phyloP scores from a whole-genome alignment of 1,140 invertebrate species.

The Bombyx mandarina region DNA sequence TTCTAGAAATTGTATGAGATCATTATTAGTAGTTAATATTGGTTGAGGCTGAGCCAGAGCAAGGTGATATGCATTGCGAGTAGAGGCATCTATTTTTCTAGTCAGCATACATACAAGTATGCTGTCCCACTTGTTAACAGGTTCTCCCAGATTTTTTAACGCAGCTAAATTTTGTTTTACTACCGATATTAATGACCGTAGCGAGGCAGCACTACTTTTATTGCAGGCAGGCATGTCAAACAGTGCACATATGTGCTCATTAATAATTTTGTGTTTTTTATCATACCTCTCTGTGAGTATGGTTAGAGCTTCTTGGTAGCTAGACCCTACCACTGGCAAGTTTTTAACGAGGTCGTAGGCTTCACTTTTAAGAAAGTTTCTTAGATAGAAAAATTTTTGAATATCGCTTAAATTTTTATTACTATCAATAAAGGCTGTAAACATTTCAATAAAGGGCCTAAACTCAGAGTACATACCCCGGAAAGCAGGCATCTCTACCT shows the following conservation, averaged over 20 bases:
- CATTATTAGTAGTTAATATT: too few species aligned
- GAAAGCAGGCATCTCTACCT: not conserved
- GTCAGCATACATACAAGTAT: slow-evolving; percentile 8
- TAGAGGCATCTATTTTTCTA: slow-evolving; percentile 4
- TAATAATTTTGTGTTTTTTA: slow-evolving; percentile 1
- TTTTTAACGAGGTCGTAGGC: not conserved
- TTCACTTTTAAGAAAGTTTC: slow-evolving; percentile 1
- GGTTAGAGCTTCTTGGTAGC: not conserved
- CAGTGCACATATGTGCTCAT: not conserved
- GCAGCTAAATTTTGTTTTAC: slow-evolving; percentile 12
- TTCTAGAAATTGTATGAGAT: slow-evolving; percentile 10
- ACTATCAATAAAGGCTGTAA: not conserved
- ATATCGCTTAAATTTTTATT: not conserved
- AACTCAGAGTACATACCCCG: not conserved
- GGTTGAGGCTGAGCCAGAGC: not conserved
- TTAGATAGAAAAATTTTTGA: slow-evolving; percentile 1
- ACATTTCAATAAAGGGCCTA: not conserved
- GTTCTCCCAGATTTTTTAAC: slow-evolving; percentile 8
- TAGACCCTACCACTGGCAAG: not conserved
- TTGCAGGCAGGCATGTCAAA: not conserved
- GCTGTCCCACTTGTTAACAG: slow-evolving; percentile 9
- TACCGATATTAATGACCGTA: not conserved
- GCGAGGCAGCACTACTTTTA: not conserved
- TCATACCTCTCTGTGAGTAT: slow-evolving; percentile 1
- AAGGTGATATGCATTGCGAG: slow-evolving; percentile 4